Conservation (phyloP, 1,140 invertebrate species). For the Magallana angulata region DNA sequence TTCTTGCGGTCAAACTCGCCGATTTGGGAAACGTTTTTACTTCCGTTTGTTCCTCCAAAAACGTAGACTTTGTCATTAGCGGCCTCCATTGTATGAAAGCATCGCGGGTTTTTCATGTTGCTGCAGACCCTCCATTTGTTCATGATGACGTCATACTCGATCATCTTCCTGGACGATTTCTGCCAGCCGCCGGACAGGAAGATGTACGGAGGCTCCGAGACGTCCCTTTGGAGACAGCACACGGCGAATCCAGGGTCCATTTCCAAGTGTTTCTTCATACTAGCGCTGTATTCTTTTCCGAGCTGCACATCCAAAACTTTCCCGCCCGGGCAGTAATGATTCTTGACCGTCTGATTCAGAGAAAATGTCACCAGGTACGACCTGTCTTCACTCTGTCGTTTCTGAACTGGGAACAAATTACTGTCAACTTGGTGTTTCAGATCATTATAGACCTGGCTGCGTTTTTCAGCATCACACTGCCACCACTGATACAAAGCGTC, state of each 20-base stretch:
- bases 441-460: background rate
- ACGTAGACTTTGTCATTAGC: background rate
- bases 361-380: slow-evolving; percentile 23
- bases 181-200: background rate
- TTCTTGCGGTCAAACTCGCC: slow-evolving; percentile 31
- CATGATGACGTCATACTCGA: slow-evolving; percentile 32
- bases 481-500: slow-evolving; percentile 28
- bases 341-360: background rate
- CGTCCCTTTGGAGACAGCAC: slow-evolving; percentile 22
- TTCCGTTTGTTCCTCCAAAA: background rate
- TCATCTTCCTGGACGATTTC: background rate
- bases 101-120: slow-evolving; percentile 5
- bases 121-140: slow-evolving; percentile 36
- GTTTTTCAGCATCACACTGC: background rate
- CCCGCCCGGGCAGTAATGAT: background rate
- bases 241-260: background rate
- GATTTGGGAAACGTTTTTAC: slow-evolving; percentile 20
- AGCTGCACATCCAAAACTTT: background rate
- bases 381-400: background rate
- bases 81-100: background rate
- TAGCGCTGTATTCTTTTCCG: background rate
- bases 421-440: background rate
- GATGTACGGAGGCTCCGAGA: slow-evolving; percentile 16
- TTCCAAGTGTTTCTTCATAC: background rate
- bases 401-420: background rate